Percentiles rank a stretch among this genome's conserved stretches.
These are phyloP conservation scores for Muscicapa striata DNA, from an alignment of 2,797 vertebrate genomes.

Conservation along the genomic window DNA sequence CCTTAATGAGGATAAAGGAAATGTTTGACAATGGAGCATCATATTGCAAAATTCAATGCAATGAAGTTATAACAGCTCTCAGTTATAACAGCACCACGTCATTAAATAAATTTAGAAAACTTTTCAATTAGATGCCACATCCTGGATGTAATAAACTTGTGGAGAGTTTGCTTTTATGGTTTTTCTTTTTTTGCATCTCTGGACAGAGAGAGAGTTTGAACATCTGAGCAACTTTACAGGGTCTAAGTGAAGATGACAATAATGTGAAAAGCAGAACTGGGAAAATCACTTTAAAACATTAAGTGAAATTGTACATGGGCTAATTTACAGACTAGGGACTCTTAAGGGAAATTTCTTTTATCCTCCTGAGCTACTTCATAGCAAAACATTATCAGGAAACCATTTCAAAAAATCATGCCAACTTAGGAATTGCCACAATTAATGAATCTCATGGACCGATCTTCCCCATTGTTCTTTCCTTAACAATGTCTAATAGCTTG, in stretches of 20 bases:
- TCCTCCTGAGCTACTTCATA: background rate
- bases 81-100: background rate
- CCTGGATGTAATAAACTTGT: constrained; percentile 8
- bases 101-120: constrained; percentile 46
- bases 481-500: background rate
- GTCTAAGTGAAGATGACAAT: background rate
- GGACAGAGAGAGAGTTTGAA: background rate
- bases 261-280: background rate
- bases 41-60: constrained; percentile 50
- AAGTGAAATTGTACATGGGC: constrained; percentile 1
- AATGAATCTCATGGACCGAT: background rate
- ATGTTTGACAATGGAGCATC: constrained; percentile 30
- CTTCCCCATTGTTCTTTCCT: constrained; percentile 21
- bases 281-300: constrained; percentile 34
- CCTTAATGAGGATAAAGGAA: constrained; percentile 57
- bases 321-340: constrained; percentile 15
- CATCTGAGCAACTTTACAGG: background rate
- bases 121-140: constrained; percentile 38
- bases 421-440: background rate
- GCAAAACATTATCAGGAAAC: constrained; percentile 39
- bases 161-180: background rate
- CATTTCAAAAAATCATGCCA: constrained; percentile 11
- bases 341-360: constrained; percentile 38
- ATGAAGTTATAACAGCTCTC: constrained; percentile 41
- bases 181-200: background rate